Evolutionary conservation across 2,888 invertebrate genomes (phyloP), one percentile per base, ranked within the genome.

Genomic region (Eupelmus urozonus): DNA sequence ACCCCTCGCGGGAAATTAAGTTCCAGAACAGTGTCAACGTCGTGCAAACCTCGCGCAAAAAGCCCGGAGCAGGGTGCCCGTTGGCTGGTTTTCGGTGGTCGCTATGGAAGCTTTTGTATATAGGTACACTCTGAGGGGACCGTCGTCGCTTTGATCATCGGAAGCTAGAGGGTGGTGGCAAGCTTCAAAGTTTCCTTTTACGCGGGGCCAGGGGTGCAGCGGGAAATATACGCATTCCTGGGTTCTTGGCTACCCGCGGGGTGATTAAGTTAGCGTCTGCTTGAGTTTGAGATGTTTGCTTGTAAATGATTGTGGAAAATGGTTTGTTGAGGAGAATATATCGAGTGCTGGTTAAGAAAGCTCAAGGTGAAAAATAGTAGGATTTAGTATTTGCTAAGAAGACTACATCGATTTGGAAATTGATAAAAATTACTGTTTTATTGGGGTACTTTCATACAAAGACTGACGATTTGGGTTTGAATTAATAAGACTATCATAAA

Each of bases 111-210:
- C 66, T 34, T 59, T 34, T 57, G 27, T 66, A 42, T 34, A 62
- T 67, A 27, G 45, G 11, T 55, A 18, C 23, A 20, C 25, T 45
- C 18, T n/a, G 45, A 49, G 9, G 25, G 9, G 25, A 11, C n/a
- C 40, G 16, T 13, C 18, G 40, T 1, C 18, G 40, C 74, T 75
- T 75, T 75, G 74, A 75, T 75, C 67, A 66, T 67, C n/a, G 53
- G 40, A 60, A 34, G 29, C 66, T 18, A 34, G 29, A 60, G 60
- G 18, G n/a, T 16, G 45, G 16, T 45, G 34, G 23, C 4, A 13
- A 51, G 49, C 66, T 59, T 66, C 51, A 59, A 59, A 51, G 59
- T 59, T 66, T n/a, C 59, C 29, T 29, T 42, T 42, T n/a, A 23
- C 34, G 25, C 2, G 34, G 49, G 29, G 20, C 29, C 34, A 9